Evolutionary conservation across 2,113 vertebrate genomes (phyloP), one percentile per base, ranked within the genome.

Genomic region (Mionectes macconnelli): DNA sequence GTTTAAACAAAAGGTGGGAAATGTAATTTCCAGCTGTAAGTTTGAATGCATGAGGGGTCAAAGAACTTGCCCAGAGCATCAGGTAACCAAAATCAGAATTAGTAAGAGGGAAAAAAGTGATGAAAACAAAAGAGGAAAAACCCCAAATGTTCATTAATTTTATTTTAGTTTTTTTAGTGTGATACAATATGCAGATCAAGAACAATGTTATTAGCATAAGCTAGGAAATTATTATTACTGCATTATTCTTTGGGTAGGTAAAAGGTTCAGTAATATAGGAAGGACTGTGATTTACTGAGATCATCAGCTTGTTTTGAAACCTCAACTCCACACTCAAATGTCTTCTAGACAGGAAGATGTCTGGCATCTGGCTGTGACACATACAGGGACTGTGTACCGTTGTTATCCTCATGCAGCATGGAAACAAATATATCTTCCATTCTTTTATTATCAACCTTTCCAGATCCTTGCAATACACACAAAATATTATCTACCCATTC

Each of bases 91-190:
- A 22, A 67, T 42, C 11, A 75, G 37, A 44, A 10, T 67, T 63
- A 50, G 20, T 15, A 42, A 55, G 7, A 33, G 7, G 8, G 12
- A 1, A 1, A 1, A 1, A 2, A 18, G 3, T 6, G 12, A 2
- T 0, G 1, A 1, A 45, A 56, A 27, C 7, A 67, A 3, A 20
- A 50, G 14, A 5, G 4, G 4, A 33, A 74, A 86, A 40, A 0
- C 0, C 1, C 4, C 6, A 50, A 66, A 57, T 2, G 9, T 8
- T 39, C 7, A 21, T 1, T 0, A 30, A 33, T 44, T 68, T 66
- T 57, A 47, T 78, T 83, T 83, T 44, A 67, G 18, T 35, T 92
- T 89, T 88, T 66, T 40, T 68, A 67, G n/a, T 1, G 1, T 39
- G 19, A 30, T 35, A 31, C 2, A 44, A 25, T 39, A 83, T 60